phyloP scores from a whole-genome alignment of 2,113 vertebrate species.

The Ailurus styani region DNA sequence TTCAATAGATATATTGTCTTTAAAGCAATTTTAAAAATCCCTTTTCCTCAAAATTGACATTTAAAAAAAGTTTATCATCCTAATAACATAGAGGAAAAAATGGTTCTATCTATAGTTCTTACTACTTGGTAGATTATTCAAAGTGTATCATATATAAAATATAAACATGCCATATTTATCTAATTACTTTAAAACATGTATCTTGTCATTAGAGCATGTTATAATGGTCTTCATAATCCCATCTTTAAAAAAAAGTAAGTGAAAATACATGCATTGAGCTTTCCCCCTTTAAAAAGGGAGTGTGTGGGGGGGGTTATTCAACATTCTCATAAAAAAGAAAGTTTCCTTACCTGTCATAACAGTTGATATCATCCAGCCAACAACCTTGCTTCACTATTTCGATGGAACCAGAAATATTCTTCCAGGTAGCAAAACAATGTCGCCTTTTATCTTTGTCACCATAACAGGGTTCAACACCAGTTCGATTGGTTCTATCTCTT shows the following conservation, averaged over 20 bases:
- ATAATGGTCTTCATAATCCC: background rate
- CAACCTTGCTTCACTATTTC: slow-evolving; percentile 97
- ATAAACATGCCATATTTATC: background rate
- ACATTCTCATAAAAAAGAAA: slow-evolving; percentile 11
- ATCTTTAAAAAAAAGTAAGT: background rate
- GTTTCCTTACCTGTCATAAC: slow-evolving; percentile 92
- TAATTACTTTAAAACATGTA: slow-evolving; percentile 29
- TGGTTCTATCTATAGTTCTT: background rate
- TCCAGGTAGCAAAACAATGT: slow-evolving; percentile 99
- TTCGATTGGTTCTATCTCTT: slow-evolving; percentile 95
- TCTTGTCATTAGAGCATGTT: background rate
- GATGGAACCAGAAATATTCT: slow-evolving; percentile 94
- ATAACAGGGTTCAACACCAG: slow-evolving; percentile 91
- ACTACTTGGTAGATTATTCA: background rate
- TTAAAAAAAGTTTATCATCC: background rate
- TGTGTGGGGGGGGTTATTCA: background rate
- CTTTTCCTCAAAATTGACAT: slow-evolving; percentile 17
- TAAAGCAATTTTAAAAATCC: slow-evolving; percentile 23
- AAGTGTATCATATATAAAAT: slow-evolving; percentile 28
- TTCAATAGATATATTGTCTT: slow-evolving; percentile 24
- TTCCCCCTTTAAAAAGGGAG: background rate
- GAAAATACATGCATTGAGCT: slow-evolving; percentile 3
- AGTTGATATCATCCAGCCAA: slow-evolving; percentile 99
- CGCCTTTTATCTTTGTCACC: slow-evolving; percentile 95
- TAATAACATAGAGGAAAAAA: slow-evolving; percentile 16